phyloP scores from a whole-genome alignment of 2,888 invertebrate species.

The Trachelus tabidus region DNA sequence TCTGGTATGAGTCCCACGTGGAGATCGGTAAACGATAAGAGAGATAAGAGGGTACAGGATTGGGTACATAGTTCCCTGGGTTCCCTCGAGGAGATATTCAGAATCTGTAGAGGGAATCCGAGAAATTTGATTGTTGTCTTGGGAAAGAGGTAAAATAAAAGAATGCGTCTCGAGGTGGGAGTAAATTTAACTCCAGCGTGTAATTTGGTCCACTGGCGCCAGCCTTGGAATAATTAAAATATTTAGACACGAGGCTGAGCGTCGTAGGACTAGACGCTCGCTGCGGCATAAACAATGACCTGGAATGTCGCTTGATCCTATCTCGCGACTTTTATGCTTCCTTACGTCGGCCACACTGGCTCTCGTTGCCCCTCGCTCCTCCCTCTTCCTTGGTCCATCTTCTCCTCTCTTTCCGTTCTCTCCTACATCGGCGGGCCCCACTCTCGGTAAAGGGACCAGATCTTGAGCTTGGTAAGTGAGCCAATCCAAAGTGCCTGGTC shows the following conservation, averaged over 20 bases:
- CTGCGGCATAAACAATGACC: constrained; percentile 43
- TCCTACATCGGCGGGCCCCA: background rate
- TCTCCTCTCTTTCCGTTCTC: background rate
- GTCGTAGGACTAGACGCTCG: constrained; percentile 26
- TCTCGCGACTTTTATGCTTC: constrained; percentile 52
- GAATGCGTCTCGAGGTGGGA: background rate
- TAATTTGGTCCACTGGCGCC: constrained; percentile 27
- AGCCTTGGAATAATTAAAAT: constrained; percentile 42
- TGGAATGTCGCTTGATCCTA: constrained; percentile 52
- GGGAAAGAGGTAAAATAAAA: constrained; percentile 5
- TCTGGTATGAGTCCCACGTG: background rate
- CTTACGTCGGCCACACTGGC: constrained; percentile 40
- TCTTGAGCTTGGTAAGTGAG: constrained; percentile 30
- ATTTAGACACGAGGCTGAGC: constrained; percentile 31
- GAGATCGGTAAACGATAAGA: background rate
- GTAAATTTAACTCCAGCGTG: constrained; percentile 16
- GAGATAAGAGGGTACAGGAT: background rate
- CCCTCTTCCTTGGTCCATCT: background rate
- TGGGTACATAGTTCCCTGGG: background rate
- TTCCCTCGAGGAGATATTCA: background rate
- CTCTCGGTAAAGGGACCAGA: background rate
- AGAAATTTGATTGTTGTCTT: constrained; percentile 20
- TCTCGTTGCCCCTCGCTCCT: background rate
- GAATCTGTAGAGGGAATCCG: background rate
- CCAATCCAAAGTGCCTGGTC: constrained; percentile 14